phyloP scores from a whole-genome alignment of 2,888 invertebrate genomes.

The Sminthurides aquaticus region DNA sequence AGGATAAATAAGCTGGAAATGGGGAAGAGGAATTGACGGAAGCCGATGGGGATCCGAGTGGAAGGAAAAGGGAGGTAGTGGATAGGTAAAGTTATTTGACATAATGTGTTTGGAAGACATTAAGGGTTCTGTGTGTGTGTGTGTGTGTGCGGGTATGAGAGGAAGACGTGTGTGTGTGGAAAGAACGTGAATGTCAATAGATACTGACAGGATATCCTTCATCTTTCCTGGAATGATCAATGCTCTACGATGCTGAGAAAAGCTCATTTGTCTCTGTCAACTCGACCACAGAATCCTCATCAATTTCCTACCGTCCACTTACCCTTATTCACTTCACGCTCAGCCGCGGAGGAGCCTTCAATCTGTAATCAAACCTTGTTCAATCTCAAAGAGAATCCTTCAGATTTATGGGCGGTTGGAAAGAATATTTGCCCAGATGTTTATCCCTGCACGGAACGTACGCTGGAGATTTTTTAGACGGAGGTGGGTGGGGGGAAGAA shows the following conservation, averaged over 20 bases:
- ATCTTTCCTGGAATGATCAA: constrained; percentile 32
- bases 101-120: neutral
- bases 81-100: neutral
- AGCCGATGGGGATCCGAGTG: too few relatives aligned
- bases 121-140: neutral
- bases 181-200: constrained; percentile 27
- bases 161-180: neutral
- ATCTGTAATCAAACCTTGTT: neutral
- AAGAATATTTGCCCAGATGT: neutral
- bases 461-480: neutral
- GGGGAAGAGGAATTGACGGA: too few relatives aligned
- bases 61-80: neutral
- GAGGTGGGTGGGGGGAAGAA: too few relatives aligned
- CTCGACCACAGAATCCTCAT: constrained; percentile 23
- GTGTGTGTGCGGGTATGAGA: neutral
- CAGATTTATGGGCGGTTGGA: neutral
- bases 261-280: constrained; percentile 40
- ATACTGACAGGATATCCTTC: constrained; percentile 34
- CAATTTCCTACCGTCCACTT: constrained; percentile 29
- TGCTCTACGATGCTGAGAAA: constrained; percentile 28
- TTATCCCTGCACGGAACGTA: neutral
- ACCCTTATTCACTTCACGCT: neutral
- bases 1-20: too few relatives aligned
- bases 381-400: neutral
- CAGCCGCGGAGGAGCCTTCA: neutral